Conservation (phyloP, 2,113 vertebrate species). For the Strix aluco region DNA sequence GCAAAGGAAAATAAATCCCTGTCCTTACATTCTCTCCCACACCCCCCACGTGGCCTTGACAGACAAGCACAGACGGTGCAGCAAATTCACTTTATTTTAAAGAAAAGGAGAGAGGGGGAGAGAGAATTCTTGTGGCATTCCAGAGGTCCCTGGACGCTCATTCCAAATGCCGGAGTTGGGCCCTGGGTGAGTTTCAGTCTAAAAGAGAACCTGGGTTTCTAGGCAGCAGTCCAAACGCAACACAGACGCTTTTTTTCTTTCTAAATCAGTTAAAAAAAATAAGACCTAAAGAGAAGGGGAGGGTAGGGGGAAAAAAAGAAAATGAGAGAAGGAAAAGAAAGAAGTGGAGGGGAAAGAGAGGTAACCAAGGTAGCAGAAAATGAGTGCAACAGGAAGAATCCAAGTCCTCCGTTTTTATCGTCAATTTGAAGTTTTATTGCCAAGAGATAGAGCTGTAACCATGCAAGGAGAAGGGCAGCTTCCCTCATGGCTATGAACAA, state of each 20-base stretch:
- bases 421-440: background rate
- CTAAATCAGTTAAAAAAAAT: slow-evolving; percentile 47
- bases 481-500: background rate
- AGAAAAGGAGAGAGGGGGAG: slow-evolving; percentile 67
- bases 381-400: background rate
- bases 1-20: slow-evolving; percentile 64
- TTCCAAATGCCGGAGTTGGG: slow-evolving; percentile 71
- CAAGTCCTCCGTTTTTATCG: background rate
- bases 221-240: slow-evolving; percentile 78
- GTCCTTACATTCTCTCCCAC: slow-evolving; percentile 54
- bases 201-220: slow-evolving; percentile 67
- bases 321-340: background rate
- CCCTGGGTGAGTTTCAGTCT: slow-evolving; percentile 68
- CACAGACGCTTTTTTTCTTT: slow-evolving; percentile 72
- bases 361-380: background rate
- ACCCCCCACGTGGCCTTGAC: slow-evolving; percentile 35
- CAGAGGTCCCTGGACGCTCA: slow-evolving; percentile 75
- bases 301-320: no score
- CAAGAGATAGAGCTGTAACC: background rate
- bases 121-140: slow-evolving; percentile 80
- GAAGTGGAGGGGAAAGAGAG: background rate
- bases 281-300: background rate
- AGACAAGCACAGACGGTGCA: slow-evolving; percentile 61
- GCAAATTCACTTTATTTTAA: slow-evolving; percentile 77
- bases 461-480: background rate